Evolutionary conservation across 2,113 vertebrate species (phyloP).

Genomic region (Orientallactaga bullata): DNA sequence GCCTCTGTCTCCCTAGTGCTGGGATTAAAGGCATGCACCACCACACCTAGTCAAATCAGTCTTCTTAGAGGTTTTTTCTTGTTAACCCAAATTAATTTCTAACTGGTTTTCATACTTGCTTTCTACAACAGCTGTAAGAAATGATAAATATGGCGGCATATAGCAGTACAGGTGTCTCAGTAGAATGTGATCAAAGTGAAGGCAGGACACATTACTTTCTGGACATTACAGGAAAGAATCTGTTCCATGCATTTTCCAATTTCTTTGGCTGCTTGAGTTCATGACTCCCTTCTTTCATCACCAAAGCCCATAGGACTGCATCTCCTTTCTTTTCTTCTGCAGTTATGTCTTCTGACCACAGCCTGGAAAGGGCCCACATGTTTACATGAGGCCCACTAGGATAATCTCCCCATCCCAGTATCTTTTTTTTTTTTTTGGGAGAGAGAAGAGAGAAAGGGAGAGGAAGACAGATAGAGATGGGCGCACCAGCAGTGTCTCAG

Average conservation of each 20-base stretch:
- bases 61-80: background rate
- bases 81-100: background rate
- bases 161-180: background rate
- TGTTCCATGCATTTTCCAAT: background rate
- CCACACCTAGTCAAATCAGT: too few species aligned
- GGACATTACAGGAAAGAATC: background rate
- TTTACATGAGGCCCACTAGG: background rate
- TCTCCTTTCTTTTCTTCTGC: background rate
- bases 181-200: fast-evolving
- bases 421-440: too few species aligned
- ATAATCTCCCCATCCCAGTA: background rate
- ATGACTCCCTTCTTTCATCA: background rate
- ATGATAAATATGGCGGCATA: background rate
- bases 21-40: too few species aligned
- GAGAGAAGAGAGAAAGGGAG: too few species aligned
- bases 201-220: background rate
- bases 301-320: fast-evolving
- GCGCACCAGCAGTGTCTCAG: too few species aligned
- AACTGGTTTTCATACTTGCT: background rate
- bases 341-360: too few species aligned
- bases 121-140: background rate
- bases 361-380: background rate
- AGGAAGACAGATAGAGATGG: too few species aligned
- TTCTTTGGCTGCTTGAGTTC: background rate
- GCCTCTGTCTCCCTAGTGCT: too few species aligned